Conservation (phyloP, 2,797 vertebrate genomes). For the Xenentodon cancila region DNA sequence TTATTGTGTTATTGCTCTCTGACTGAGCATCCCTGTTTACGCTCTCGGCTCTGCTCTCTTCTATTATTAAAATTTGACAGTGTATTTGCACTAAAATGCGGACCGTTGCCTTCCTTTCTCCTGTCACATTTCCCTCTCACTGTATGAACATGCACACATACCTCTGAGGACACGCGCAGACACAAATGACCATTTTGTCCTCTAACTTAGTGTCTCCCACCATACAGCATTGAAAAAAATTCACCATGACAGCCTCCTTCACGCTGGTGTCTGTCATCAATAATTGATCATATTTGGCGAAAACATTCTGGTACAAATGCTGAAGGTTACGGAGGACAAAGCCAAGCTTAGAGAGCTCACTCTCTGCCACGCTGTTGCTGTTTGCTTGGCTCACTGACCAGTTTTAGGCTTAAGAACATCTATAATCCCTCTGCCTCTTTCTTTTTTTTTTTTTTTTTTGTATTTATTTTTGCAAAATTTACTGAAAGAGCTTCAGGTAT, state of each 20-base stretch:
- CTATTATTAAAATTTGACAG: slow-evolving; percentile 33
- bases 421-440: slow-evolving; percentile 32
- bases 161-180: no score
- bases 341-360: slow-evolving; percentile 13
- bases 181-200: neutral
- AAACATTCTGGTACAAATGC: slow-evolving; percentile 32
- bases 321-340: slow-evolving; percentile 67
- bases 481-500: slow-evolving; percentile 36
- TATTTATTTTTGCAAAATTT: slow-evolving; percentile 18
- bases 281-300: slow-evolving; percentile 64
- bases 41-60: slow-evolving; percentile 15
- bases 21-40: slow-evolving; percentile 1
- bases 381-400: slow-evolving; percentile 29
- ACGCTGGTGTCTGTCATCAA: slow-evolving; percentile 54
- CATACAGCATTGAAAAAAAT: slow-evolving; percentile 38
- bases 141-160: neutral
- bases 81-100: slow-evolving; percentile 3
- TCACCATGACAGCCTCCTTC: slow-evolving; percentile 53
- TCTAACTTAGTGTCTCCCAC: slow-evolving; percentile 13
- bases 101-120: neutral
- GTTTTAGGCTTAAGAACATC: slow-evolving; percentile 18
- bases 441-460: slow-evolving; percentile 6
- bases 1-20: slow-evolving; percentile 35
- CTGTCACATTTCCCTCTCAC: neutral
- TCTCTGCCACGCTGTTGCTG: slow-evolving; percentile 17